These are phyloP conservation scores for Spilosoma lubricipeda DNA, from an alignment of 2,888 invertebrate genomes.

Conservation along the genomic window DNA sequence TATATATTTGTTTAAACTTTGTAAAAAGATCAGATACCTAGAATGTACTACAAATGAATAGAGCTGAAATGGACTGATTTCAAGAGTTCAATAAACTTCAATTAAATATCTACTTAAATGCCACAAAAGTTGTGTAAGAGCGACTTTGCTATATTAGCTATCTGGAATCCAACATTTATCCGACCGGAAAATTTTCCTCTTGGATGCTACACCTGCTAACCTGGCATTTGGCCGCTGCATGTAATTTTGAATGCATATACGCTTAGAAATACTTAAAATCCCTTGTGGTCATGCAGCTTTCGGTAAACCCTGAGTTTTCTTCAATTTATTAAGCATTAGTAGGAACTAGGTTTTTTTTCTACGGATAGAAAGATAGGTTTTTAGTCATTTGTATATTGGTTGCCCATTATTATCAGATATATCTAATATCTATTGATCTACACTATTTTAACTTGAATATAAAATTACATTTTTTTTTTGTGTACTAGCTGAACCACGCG, in stretches of 20 bases:
- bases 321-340: background rate
- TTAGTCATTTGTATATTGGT: background rate
- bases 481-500: too few species aligned
- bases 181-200: slow-evolving; percentile 15
- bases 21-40: background rate
- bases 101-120: slow-evolving; percentile 8
- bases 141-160: slow-evolving; percentile 11
- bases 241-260: slow-evolving; percentile 10
- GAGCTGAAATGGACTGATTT: background rate
- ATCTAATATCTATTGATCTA: too few species aligned
- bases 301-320: background rate
- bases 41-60: background rate
- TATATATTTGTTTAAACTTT: too few species aligned
- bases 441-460: too few species aligned
- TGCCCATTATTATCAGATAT: too few species aligned
- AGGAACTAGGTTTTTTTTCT: too few species aligned
- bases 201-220: slow-evolving; percentile 14
- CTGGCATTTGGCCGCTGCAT: slow-evolving; percentile 2
- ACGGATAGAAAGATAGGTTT: too few species aligned
- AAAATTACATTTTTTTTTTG: too few species aligned
- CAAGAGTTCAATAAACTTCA: background rate
- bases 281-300: background rate
- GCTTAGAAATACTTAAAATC: background rate
- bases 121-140: background rate
- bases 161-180: slow-evolving; percentile 12